Conservation (phyloP, 2,113 vertebrate genomes). For the Sander vitreus region DNA sequence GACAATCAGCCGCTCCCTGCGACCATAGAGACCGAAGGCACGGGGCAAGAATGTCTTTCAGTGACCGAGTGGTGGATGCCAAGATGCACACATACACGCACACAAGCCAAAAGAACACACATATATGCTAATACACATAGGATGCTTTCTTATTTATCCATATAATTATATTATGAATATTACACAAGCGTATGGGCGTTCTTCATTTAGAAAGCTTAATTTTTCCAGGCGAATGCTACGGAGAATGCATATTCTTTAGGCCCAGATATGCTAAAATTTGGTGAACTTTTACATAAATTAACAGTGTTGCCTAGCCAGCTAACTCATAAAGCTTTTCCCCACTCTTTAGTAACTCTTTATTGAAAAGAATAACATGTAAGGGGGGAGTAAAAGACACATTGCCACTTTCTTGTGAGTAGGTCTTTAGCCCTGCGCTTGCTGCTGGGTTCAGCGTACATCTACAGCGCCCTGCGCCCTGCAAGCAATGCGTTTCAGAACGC, state of each 20-base stretch:
- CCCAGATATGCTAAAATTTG: not conserved
- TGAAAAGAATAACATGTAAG: no score
- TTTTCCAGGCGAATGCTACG: not conserved
- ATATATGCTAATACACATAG: slow-evolving; percentile 19
- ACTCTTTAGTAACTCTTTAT: no score
- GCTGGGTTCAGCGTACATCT: no score
- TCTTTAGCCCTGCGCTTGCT: no score
- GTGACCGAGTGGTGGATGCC: slow-evolving; percentile 56
- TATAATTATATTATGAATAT: not conserved
- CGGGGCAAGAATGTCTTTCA: slow-evolving; percentile 81
- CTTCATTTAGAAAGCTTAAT: not conserved
- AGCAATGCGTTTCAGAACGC: no score
- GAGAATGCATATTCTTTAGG: not conserved
- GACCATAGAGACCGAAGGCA: slow-evolving; percentile 81
- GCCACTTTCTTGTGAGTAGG: no score
- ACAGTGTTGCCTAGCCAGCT: no score
- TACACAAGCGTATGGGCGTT: no score
- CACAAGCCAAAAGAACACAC: slow-evolving; percentile 20
- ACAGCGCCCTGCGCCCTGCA: no score
- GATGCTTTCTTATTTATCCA: slow-evolving; percentile 17
- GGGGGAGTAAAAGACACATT: no score
- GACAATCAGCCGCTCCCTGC: slow-evolving; percentile 72
- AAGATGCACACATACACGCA: slow-evolving; percentile 51
- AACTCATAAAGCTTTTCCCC: no score
- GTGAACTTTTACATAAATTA: not conserved